Base-by-base conservation (phyloP, 2,797 vertebrate genomes). In the Limnodromus scolopaceus region DNA sequence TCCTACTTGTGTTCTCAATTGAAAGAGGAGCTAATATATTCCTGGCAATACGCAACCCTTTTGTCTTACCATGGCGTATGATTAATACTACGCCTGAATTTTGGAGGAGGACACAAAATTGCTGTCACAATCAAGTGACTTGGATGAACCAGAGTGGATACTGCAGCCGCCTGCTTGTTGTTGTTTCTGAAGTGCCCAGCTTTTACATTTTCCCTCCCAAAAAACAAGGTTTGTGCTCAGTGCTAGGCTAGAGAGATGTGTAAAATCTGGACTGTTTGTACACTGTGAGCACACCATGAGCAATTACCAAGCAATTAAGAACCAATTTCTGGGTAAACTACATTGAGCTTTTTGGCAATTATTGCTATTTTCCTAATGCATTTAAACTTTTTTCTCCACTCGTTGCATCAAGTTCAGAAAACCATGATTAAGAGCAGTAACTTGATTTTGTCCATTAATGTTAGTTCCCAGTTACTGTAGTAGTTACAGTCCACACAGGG, bases 1-100 rank as follows among this genome's bases (percentile, higher is more conserved):
- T 96, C 81, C 49, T 94, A 83, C 93, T 95, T 94, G 87, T 95
- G 92, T 77, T 95, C 92, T 80, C 86, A 89, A 60, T 41, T 93
- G 92, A 76, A 87, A 92, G 71, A 89, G 43, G 32, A 96, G 78
- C 69, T 91, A 92, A 96, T 88, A 78, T 78, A 90, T 91, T 92
- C 75, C 87, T 96, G 95, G 91, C 95, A 96, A 49, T 43, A 30
- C 0, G 1, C 84, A 89, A 70, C 0, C 32, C 93, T 89, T 97
- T 94, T 96, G 96, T 96, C 75, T 94, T 71, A 64, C 63, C 48
- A 60, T 2, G 24, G 46, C 13, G 5, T 43, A 55, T 48, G 71
- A 95, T 82, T 91, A 87, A 92, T 60, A 66, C 39, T 87, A 49
- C 0, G 19, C 36, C 36, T 83, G 53, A 65, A 53, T 84, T 94